Base-by-base conservation (phyloP, 1,140 invertebrate species). In the Araneus ventricosus region DNA sequence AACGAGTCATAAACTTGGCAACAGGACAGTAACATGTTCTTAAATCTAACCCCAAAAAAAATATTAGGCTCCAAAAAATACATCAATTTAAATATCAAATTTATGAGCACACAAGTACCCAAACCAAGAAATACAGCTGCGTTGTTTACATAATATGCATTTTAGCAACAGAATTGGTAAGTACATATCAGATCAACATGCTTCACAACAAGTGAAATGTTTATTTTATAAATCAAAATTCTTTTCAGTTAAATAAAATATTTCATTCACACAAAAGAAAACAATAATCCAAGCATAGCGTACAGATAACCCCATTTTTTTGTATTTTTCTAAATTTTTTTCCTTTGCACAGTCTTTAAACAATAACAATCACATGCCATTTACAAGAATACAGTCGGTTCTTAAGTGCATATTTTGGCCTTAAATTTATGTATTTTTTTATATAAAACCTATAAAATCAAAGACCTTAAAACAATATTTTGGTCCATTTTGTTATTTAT, bases 401-500 rank as follows among this genome's bases (percentile, higher is more conserved):
- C 34, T 75, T 75, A 75, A 75, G 70, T 75, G 70, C 70, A 75
- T 75, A 34, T 75, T 75, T 75, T 37, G 30, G 30, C 30, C 30
- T 75, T 75, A 37, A 75, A 84, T 87, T 27, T 34, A 63, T 30
- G 27, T 61, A 37, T 10, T 37, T 63, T 87, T 14, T 14, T 52
- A 61, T 61, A 61, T n/a, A 87, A 87, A 87, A 87, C 45, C 34
- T 87, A 87, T 80, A 80, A 90, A 90, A 90, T 80, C 89, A 84
- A 91, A 84, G 59, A 90, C 41, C 41, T 63, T 52, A 7, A 57
- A 34, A 41, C 89, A 63, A 84, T 59, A 82, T 91, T 79, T 91
- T 91, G 89, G 89, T 91, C 89, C 89, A 57, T 84, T n/a, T 84
- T 39, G 34, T 82, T 84, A 91, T 91, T 84, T 91, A 84, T 91